Base-by-base conservation (phyloP, 2,797 vertebrate genomes). In the Loris lydekkerianus region DNA sequence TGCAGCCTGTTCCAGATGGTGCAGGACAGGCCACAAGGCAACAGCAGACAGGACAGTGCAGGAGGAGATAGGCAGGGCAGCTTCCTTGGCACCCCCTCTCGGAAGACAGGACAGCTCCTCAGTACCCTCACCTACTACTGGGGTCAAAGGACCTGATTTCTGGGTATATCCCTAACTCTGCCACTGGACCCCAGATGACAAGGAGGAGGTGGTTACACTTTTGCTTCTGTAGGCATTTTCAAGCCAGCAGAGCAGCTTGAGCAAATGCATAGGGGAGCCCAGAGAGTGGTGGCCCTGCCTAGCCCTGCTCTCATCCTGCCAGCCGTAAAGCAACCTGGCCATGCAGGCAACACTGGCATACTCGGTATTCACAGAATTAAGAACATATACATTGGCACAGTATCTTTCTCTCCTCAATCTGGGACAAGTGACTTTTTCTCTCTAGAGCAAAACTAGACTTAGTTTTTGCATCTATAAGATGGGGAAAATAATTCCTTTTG, bases 311-410 rank as follows among this genome's bases (percentile, higher is more conserved):
- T 63, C 31, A 15, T 0, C 0, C 20, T 49, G 46, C 7, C 63
- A 43, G 40, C 8, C 53, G 11, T 1, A 17, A 1, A 29, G n/a
- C 70, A 40, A 27, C n/a, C 34, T 20, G 65, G 49, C 9, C 40
- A 23, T 0, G 0, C 0, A 13, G 7, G 77, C 69, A 29, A 8
- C 1, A 13, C 0, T 10, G 34, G 15, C 5, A 17, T 10, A 34
- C 14, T 21, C 60, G 13, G 17, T 17, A 3, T 21, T 34, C 7
- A n/a, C 3, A 10, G 21, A 72, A 69, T 23, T 10, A 81, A 58
- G 49, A 61, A 46, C 29, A 37, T 18, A 46, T n/a, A 29, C 18
- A 6, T 53, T 43, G 83, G 17, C 37, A 56, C n/a, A 31, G 9
- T 7, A 17, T 69, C 31, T 88, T 80, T 23, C 67, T 92, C 4